Evolutionary conservation across 1,140 invertebrate species (phyloP), one percentile per base, ranked within the genome.

Genomic region (Aleiodes sp.): DNA sequence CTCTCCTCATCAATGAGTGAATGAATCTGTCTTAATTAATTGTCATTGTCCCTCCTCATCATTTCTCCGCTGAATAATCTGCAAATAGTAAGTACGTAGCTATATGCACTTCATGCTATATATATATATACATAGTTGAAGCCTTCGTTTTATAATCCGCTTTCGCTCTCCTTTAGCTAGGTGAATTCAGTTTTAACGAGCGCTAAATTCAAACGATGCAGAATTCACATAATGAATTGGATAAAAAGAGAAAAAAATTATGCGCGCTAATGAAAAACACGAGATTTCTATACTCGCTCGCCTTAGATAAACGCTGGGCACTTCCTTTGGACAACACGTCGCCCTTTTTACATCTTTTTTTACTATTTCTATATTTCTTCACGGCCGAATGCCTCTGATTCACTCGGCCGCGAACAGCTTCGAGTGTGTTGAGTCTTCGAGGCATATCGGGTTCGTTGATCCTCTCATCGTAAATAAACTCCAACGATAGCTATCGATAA

Each of bases 301-400:
- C 19, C 46, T 52, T 52, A 9, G 26, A 24, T 21, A 24, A 21
- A 24, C 46, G 19, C 26, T 52, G 46, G 26, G 46, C 46, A 52
- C 26, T 52, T 52, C 46, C 46, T 21, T 21, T 52, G 46, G 46
- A 52, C 46, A 52, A 52, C 46, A 52, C 46, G 46, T 52, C 26
- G 21, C 46, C 46, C 46, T 52, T 52, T 52, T n/a, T n/a, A n/a
- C n/a, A n/a, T n/a, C n/a, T n/a, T n/a, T n/a, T n/a, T n/a, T n/a
- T n/a, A n/a, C n/a, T n/a, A n/a, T n/a, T n/a, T n/a, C n/a, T n/a
- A n/a, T n/a, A n/a, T n/a, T 52, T 52, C 46, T 52, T 52, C 46
- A 52, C 46, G 46, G 46, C 46, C 46, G 46, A 52, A 52, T 52
- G 46, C 46, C 46, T 52, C 46, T 52, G 46, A 52, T 52, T 52